Evolutionary conservation across 2,113 vertebrate species (phyloP), one percentile per base, ranked within the genome.

Genomic region (Amblyornis subalaris): DNA sequence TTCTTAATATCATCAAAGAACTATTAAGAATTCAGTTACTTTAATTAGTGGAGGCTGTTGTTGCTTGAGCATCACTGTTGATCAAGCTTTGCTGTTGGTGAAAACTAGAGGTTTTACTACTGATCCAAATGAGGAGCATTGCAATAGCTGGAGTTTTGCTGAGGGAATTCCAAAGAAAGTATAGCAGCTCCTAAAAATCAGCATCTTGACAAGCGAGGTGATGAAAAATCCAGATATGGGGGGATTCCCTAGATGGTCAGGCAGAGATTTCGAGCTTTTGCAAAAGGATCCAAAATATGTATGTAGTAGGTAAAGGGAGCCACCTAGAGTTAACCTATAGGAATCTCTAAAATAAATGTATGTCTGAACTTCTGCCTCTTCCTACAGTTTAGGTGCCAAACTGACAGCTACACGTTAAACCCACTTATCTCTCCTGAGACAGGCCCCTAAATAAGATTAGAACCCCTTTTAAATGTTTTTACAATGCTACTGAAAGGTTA

Each of bases 281-380:
- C 69, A 84, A 65, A 81, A 62, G 50, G 13, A 55, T 21, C 17
- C 9, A 24, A 65, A 85, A 77, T 47, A 38, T 2, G 20, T 77
- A 3, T 77, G 14, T 58, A 15, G 11, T 60, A 86, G 75, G 64
- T 92, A 77, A 85, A 96, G 95, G 76, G 96, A 95, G 95, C 85
- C 95, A 94, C 94, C 96, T 96, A 96, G 88, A 93, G 94, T 94
- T 94, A 96, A 62, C 66, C 60, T 55, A 17, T 36, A 44, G 75
- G 51, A 92, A 92, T 88, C 24, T 80, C 54, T 80, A 6, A 4
- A 6, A 14, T 15, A 85, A 82, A 31, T 38, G 1, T 36, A 3
- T 57, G 17, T 55, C 14, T 60, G 36, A 53, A 33, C 53, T 77
- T 40, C 40, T 86, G 64, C 64, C 35, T 51, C 29, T 73, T 67